A percentile compares a stretch with the other conserved stretches of the same genome.
These are phyloP conservation scores for Delichon dasypus DNA, from an alignment of 2,797 vertebrate genomes.

Conservation along the genomic window DNA sequence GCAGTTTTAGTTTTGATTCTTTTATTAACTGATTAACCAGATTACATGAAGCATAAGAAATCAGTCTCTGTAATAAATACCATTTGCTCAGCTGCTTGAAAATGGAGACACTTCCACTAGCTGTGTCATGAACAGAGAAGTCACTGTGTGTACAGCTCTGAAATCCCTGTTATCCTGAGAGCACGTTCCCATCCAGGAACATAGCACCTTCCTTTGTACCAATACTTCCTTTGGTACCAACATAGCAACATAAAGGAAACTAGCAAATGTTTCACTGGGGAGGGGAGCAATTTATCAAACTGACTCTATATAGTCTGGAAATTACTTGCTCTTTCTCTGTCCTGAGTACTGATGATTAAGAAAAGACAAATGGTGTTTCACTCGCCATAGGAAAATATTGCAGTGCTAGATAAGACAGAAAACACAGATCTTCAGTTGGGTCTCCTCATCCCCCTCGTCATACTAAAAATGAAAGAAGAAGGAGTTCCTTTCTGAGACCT, in stretches of 20 bases:
- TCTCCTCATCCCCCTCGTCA: background rate
- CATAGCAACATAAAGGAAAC: background rate
- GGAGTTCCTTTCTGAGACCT: background rate
- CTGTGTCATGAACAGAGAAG: background rate
- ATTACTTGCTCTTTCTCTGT: background rate
- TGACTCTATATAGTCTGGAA: background rate
- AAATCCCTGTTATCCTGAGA: background rate
- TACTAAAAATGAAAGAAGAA: constrained; percentile 22
- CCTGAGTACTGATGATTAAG: background rate
- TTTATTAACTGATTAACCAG: background rate
- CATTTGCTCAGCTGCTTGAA: background rate
- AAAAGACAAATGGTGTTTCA: constrained; percentile 18
- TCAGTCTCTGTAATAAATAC: background rate
- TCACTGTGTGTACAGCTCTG: background rate
- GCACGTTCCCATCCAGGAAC: background rate
- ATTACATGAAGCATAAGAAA: background rate
- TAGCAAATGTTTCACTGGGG: background rate
- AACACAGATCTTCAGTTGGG: background rate
- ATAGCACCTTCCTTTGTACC: background rate
- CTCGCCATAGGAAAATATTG: background rate
- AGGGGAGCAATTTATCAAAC: background rate
- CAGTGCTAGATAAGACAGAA: background rate
- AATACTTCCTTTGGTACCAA: background rate
- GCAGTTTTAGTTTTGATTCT: background rate
- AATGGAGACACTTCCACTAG: background rate